These are phyloP conservation scores for Odocoileus virginianus DNA, from an alignment of 2,113 vertebrate genomes.

Conservation along the genomic window DNA sequence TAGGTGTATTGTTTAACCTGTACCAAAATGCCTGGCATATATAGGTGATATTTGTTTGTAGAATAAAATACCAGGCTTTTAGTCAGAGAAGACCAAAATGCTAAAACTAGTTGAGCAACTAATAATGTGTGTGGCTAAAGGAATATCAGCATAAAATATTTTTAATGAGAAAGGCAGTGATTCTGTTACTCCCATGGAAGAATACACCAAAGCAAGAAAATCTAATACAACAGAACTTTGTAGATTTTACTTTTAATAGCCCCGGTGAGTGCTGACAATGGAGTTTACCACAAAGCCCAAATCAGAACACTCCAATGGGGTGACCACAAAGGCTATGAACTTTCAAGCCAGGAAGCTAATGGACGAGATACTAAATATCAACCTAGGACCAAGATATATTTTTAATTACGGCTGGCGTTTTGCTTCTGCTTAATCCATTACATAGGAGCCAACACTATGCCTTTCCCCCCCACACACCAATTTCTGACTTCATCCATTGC, in stretches of 20 bases:
- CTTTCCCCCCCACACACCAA: background rate
- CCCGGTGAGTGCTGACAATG: constrained; percentile 43
- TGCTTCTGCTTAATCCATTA: constrained; percentile 71
- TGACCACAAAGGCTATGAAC: constrained; percentile 72
- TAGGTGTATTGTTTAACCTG: background rate
- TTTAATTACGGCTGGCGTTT: constrained; percentile 67
- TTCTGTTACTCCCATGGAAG: constrained; percentile 21
- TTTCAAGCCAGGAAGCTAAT: constrained; percentile 65
- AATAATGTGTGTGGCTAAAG: background rate
- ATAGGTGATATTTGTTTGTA: background rate
- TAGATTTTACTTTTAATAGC: constrained; percentile 65
- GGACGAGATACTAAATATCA: constrained; percentile 69
- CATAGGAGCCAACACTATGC: constrained; percentile 36
- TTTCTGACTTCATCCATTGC: constrained; percentile 47
- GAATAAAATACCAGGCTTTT: background rate
- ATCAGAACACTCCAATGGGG: constrained; percentile 55
- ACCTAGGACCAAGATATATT: constrained; percentile 60
- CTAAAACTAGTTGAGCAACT: background rate
- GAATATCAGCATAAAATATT: background rate
- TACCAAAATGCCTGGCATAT: background rate
- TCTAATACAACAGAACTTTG: constrained; percentile 4
- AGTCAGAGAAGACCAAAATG: background rate
- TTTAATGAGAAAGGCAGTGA: constrained; percentile 13
- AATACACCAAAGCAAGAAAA: constrained; percentile 19
- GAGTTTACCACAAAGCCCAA: constrained; percentile 61